These are phyloP conservation scores for Triops longicaudatus DNA, from an alignment of 1,140 invertebrate species.

Conservation along the genomic window DNA sequence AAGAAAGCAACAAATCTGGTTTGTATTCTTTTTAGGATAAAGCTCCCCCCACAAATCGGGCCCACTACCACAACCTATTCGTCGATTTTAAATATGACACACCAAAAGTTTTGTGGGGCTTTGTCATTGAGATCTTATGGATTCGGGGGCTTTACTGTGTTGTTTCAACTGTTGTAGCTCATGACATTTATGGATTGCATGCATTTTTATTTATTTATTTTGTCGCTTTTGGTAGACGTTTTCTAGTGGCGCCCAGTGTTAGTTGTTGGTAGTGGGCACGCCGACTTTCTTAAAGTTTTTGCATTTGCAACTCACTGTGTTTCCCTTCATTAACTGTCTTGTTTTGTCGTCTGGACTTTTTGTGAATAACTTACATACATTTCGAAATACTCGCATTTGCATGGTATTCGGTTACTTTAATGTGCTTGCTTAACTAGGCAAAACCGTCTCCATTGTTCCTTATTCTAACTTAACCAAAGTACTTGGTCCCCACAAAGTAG, in stretches of 20 bases:
- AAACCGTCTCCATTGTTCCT: not conserved
- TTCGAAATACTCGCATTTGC: not conserved
- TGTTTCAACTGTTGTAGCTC: not conserved
- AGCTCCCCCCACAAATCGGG: not conserved
- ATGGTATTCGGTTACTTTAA: not conserved
- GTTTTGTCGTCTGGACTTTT: not conserved
- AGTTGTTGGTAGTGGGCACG: conserved; percentile 13
- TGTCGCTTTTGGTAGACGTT: not conserved
- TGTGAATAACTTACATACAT: not conserved
- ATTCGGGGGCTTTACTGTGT: not conserved
- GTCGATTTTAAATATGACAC: not conserved
- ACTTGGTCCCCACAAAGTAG: not conserved
- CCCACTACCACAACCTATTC: conserved; percentile 10
- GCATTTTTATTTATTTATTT: not conserved
- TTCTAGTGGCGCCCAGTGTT: not conserved
- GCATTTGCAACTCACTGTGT: not conserved
- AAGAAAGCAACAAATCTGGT: conserved; percentile 22
- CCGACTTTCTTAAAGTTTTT: not conserved
- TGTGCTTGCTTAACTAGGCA: not conserved
- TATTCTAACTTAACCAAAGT: not conserved
- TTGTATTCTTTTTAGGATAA: conserved; percentile 17
- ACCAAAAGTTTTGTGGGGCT: conserved; percentile 9
- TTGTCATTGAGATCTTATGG: not conserved
- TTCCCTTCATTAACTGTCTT: too few species aligned
- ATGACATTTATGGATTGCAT: not conserved